Conservation (phyloP, 2,113 vertebrate genomes). For the Athene cunicularia region DNA sequence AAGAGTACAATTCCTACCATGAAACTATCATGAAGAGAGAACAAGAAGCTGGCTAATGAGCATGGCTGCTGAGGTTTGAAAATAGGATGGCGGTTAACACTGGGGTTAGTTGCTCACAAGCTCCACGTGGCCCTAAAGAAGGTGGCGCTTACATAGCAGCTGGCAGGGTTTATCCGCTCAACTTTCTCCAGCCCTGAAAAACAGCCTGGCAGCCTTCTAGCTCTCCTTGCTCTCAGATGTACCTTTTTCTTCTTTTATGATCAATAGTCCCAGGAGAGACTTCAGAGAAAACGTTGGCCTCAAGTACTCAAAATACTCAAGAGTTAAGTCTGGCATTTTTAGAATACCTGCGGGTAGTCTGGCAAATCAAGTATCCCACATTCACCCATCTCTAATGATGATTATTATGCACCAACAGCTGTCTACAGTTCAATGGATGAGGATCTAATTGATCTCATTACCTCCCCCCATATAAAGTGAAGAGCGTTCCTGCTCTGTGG, state of each 20-base stretch:
- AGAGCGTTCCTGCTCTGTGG: conserved; percentile 38
- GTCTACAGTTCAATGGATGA: conserved; percentile 75
- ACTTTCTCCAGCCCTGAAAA: conserved; percentile 15
- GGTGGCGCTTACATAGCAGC: neutral
- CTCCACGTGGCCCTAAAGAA: neutral
- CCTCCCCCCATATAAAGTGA: conserved; percentile 73
- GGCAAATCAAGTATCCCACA: conserved; percentile 69
- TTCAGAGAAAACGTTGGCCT: conserved; percentile 56
- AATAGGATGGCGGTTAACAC: neutral
- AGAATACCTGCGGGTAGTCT: conserved; percentile 69
- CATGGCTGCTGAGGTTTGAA: neutral
- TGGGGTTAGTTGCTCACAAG: neutral
- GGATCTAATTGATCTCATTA: conserved; percentile 83
- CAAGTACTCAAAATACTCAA: conserved; percentile 53
- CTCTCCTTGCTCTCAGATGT: neutral
- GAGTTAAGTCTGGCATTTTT: conserved; percentile 63
- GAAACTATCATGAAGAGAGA: neutral
- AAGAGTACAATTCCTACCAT: neutral
- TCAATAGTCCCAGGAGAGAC: neutral
- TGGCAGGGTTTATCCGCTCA: neutral
- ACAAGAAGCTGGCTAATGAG: neutral
- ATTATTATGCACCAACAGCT: conserved; percentile 78
- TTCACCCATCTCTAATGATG: conserved; percentile 72
- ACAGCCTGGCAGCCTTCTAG: neutral
- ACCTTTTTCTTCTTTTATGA: conserved; percentile 54